Base-by-base conservation (phyloP, 2,888 invertebrate genomes). In the Lysandra bellargus region DNA sequence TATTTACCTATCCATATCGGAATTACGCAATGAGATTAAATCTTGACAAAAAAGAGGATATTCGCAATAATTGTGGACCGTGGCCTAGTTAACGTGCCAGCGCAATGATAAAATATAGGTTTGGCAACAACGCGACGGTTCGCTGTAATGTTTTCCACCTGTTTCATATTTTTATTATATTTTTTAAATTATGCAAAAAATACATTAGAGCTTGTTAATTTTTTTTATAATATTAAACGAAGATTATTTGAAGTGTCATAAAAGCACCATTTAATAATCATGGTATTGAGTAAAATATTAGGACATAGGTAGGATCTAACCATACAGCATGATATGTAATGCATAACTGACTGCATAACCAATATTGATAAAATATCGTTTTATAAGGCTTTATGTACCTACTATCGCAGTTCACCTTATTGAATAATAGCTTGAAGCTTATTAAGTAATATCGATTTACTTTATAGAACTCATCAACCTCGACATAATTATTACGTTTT, bases 401-500 rank as follows among this genome's bases (percentile, higher is more conserved):
- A 72, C 30, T 7, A 23, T 9, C n/a, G 40, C 69, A 40, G 17
- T 14, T 69, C 74, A 64, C 33, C 72, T 78, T 78, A 60, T 60
- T 40, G 30, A 60, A 79, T 60, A 61, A 74, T 57, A 73, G 7
- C 37, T 61, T 64, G 76, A 75, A 69, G 75, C 78, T 74, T 74
- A 30, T 75, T 75, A 79, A 83, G 82, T 83, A 82, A 83, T 81
- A 86, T 86, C 84, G 86, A 87, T 86, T 83, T 81, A 82, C 84
- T 87, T 87, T 86, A 84, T 85, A 87, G 85, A 85, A 84, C 84
- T 82, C 81, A 81, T 80, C 80, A 85, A 83, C 88, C 87, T 89
- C 86, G 88, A 86, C 87, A 87, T 86, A 84, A 84, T 87, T 86
- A 83, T 83, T 81, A 80, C 81, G 84, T 86, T 87, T 86, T 86